Conservation (phyloP, 2,113 vertebrate species). For the Gila orcuttii region DNA sequence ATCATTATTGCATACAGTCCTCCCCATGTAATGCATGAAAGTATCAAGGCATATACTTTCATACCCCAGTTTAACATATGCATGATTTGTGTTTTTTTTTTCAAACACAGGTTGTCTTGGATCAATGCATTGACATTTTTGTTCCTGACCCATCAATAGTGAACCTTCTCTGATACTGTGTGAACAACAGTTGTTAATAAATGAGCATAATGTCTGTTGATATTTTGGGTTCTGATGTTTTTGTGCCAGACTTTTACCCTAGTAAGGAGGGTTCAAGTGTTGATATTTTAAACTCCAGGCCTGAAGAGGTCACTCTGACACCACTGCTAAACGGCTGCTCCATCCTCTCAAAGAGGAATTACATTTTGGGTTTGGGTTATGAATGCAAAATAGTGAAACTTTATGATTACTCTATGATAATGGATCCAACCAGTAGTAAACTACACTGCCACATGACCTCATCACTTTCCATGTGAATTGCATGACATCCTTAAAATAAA, state of each 20-base stretch:
- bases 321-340: constrained; percentile 38
- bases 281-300: constrained; percentile 60
- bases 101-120: not conserved
- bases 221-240: not conserved
- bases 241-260: not conserved
- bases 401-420: not conserved
- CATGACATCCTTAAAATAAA: too few species aligned
- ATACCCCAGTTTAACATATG: not conserved
- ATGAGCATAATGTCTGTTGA: not conserved
- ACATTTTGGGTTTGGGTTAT: not conserved
- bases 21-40: not conserved
- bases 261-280: not conserved
- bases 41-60: not conserved
- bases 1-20: not conserved
- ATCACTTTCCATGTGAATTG: too few species aligned
- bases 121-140: not conserved
- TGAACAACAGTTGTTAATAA: not conserved
- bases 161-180: not conserved
- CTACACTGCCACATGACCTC: not conserved
- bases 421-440: not conserved
- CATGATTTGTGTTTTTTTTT: not conserved
- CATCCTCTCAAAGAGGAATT: not conserved
- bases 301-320: constrained; percentile 76
- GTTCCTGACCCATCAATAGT: not conserved
- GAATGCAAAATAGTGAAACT: not conserved